Percentiles rank a stretch among this genome's conserved stretches.
These are phyloP conservation scores for Colostygia pectinataria DNA, from an alignment of 2,888 invertebrate genomes.

Conservation along the genomic window DNA sequence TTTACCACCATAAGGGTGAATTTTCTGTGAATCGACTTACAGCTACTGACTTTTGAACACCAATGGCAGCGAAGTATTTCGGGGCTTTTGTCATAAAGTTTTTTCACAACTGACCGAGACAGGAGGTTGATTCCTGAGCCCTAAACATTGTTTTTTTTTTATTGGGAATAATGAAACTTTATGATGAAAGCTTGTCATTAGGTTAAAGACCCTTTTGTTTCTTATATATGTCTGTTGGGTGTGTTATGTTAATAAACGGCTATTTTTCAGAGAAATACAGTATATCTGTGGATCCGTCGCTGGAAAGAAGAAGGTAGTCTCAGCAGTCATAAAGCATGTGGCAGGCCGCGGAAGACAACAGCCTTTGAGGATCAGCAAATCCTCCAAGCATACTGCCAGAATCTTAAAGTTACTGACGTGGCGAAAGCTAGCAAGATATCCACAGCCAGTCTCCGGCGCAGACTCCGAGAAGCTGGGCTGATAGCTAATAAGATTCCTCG, in stretches of 20 bases:
- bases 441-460: slow-evolving; percentile 17
- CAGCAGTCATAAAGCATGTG: slow-evolving; percentile 16
- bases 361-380: slow-evolving; percentile 23
- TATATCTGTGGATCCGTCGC: slow-evolving; percentile 23
- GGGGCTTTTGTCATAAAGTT: too few species aligned
- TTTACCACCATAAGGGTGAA: too few species aligned
- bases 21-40: too few species aligned
- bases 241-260: not conserved
- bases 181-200: too few species aligned
- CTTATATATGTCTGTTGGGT: too few species aligned
- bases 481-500: slow-evolving; percentile 13
- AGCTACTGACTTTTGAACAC: too few species aligned
- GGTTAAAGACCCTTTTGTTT: too few species aligned
- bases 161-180: too few species aligned
- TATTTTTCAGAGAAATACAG: slow-evolving; percentile 19
- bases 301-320: slow-evolving; percentile 25
- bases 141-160: too few species aligned
- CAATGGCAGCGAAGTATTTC: too few species aligned
- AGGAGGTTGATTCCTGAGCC: too few species aligned
- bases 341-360: slow-evolving; percentile 19
- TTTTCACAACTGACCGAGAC: too few species aligned
- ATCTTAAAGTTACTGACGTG: slow-evolving; percentile 21
- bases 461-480: slow-evolving; percentile 17
- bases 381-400: slow-evolving; percentile 21
- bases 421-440: slow-evolving; percentile 22